These are phyloP conservation scores for Dinomys branickii DNA, from an alignment of 2,113 vertebrate genomes.

Conservation along the genomic window DNA sequence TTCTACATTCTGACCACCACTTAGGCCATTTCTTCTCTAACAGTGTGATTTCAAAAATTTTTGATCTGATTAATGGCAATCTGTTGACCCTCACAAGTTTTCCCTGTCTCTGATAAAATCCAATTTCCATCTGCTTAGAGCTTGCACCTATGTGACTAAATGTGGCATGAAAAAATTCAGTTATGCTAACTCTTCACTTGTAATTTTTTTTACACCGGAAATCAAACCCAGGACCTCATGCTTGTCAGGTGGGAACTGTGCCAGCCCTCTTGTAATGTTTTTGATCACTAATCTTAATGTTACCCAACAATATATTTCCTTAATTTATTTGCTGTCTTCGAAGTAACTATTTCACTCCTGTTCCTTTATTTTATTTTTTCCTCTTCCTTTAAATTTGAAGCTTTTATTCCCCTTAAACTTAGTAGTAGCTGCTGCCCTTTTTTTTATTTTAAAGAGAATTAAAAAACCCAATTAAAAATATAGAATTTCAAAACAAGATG, in stretches of 20 bases:
- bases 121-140: neutral
- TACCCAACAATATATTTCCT: neutral
- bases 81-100: neutral
- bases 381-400: neutral
- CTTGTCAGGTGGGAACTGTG: too few relatives aligned
- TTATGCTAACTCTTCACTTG: neutral
- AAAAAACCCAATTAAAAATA: too few relatives aligned
- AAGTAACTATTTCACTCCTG: neutral
- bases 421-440: neutral
- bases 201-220: neutral
- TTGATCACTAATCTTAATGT: neutral
- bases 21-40: neutral
- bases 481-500: too few relatives aligned
- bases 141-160: neutral
- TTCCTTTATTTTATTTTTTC: neutral
- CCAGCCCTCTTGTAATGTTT: neutral
- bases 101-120: neutral
- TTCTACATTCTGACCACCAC: neutral
- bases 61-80: neutral
- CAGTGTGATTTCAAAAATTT: neutral
- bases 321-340: neutral
- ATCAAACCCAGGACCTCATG: too few relatives aligned
- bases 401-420: neutral
- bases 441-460: too few relatives aligned
- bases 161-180: neutral